Conservation (phyloP, 2,797 vertebrate species). For the Rhyacichthys aspro region DNA sequence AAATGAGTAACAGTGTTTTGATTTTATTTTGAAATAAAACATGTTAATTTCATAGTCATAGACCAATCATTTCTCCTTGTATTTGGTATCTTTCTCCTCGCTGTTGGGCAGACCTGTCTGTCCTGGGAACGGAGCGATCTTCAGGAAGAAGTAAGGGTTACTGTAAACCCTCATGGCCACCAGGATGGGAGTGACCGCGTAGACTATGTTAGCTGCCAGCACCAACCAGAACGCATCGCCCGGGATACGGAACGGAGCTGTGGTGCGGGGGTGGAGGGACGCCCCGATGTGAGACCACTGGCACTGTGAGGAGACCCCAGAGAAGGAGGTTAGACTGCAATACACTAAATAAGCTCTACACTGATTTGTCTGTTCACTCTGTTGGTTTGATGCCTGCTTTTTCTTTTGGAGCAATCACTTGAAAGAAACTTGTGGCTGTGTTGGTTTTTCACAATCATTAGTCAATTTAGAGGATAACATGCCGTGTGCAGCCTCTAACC, state of each 20-base stretch:
- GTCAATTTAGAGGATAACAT: conserved; percentile 28
- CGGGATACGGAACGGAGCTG: conserved; percentile 86
- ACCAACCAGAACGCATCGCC: conserved; percentile 76
- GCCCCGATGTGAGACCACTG: conserved; percentile 89
- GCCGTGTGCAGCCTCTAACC: too few species aligned
- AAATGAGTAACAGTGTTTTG: too few species aligned
- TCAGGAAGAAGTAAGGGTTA: conserved; percentile 84
- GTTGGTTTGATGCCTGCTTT: too few species aligned
- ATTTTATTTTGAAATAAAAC: conserved; percentile 8
- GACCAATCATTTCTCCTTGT: conserved; percentile 67
- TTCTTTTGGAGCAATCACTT: too few species aligned
- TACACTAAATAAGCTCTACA: too few species aligned
- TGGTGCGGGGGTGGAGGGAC: conserved; percentile 85
- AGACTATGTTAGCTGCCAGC: conserved; percentile 81
- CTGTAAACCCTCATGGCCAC: conserved; percentile 82
- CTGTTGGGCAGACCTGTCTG: conserved; percentile 70
- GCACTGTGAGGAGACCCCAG: conserved; percentile 75
- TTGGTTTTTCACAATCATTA: too few species aligned
- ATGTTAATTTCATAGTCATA: conserved; percentile 42
- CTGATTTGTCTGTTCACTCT: too few species aligned
- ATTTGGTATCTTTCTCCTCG: conserved; percentile 81
- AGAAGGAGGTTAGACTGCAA: conserved; percentile 5
- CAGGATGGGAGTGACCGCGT: conserved; percentile 78
- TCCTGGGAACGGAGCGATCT: conserved; percentile 41
- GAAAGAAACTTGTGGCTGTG: too few species aligned